These are phyloP conservation scores for Gadopsis marmoratus DNA, from an alignment of 2,797 vertebrate genomes.

Conservation along the genomic window DNA sequence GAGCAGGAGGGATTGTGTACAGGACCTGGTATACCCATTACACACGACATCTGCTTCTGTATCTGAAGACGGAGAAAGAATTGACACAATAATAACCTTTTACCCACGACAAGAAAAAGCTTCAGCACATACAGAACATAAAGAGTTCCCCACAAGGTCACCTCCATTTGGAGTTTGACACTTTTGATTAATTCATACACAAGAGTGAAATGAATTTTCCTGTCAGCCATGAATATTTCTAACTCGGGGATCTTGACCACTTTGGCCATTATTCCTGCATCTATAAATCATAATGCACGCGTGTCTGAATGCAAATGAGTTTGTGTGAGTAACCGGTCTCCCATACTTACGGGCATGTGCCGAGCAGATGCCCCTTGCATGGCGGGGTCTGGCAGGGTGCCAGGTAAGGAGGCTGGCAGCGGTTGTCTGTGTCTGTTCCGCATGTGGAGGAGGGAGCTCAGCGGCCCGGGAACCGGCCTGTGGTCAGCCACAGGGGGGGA, in stretches of 20 bases:
- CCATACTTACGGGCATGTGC: slow-evolving; percentile 84
- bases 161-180: slow-evolving; percentile 59
- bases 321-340: slow-evolving; percentile 24
- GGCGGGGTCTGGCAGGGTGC: slow-evolving; percentile 92
- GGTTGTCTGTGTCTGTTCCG: slow-evolving; percentile 87
- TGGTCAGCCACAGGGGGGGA: slow-evolving; percentile 45
- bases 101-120: slow-evolving; percentile 39
- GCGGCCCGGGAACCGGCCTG: slow-evolving; percentile 83
- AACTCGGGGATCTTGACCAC: slow-evolving; percentile 48
- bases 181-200: slow-evolving; percentile 67
- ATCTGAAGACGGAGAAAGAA: slow-evolving; percentile 83
- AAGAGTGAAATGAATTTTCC: slow-evolving; percentile 66
- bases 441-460: slow-evolving; percentile 91
- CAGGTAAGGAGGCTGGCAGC: slow-evolving; percentile 94
- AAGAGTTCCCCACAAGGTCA: slow-evolving; percentile 52
- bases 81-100: slow-evolving; percentile 62
- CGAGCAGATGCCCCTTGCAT: slow-evolving; percentile 87
- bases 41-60: slow-evolving; percentile 95
- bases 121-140: slow-evolving; percentile 42
- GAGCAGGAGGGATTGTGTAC: slow-evolving; percentile 92
- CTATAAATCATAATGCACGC: slow-evolving; percentile 57
- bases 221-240: slow-evolving; percentile 67
- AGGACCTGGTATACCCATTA: slow-evolving; percentile 95
- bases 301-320: slow-evolving; percentile 26
- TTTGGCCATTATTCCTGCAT: slow-evolving; percentile 53